Conservation (phyloP, 1,140 invertebrate species). For the Hesperophylax magnus region DNA sequence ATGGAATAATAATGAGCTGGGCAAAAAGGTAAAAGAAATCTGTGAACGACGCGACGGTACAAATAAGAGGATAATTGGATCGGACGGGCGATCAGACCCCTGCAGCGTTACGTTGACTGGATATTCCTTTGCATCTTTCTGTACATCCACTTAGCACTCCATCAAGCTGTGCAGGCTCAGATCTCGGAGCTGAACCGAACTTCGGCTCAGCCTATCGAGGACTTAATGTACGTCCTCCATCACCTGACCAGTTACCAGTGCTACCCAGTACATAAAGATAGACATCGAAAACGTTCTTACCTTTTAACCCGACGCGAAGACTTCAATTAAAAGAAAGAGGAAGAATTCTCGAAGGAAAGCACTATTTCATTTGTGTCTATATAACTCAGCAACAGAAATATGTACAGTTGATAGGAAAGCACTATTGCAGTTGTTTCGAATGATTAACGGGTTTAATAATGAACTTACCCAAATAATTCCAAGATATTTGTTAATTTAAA, state of each 20-base stretch:
- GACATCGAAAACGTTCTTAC: no score
- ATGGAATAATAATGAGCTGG: conserved; percentile 50
- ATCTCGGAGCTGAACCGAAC: conserved; percentile 4
- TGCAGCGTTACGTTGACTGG: conserved; percentile 40
- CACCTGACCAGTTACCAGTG: not conserved
- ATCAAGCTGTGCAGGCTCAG: conserved; percentile 25
- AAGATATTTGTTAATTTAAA: no score
- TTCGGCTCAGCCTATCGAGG: not conserved
- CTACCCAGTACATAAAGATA: no score
- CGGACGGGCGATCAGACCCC: conserved; percentile 54
- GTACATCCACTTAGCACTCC: conserved; percentile 25
- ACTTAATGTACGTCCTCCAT: not conserved
- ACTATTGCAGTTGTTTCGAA: no score
- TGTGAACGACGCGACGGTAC: conserved; percentile 45
- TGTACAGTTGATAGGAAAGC: no score
- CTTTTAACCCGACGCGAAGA: no score
- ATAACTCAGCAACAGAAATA: no score
- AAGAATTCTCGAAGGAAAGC: no score
- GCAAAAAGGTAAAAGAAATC: conserved; percentile 46
- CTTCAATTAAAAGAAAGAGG: no score
- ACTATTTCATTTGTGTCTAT: no score
- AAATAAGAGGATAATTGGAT: conserved; percentile 57
- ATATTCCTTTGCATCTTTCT: conserved; percentile 17
- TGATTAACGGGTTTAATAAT: no score
- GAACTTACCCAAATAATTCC: no score